Percentiles rank a stretch among this genome's conserved stretches.
These are phyloP conservation scores for Acanthaster planci DNA, from an alignment of 35 echinoderm and acorn worm genomes.

Conservation along the genomic window DNA sequence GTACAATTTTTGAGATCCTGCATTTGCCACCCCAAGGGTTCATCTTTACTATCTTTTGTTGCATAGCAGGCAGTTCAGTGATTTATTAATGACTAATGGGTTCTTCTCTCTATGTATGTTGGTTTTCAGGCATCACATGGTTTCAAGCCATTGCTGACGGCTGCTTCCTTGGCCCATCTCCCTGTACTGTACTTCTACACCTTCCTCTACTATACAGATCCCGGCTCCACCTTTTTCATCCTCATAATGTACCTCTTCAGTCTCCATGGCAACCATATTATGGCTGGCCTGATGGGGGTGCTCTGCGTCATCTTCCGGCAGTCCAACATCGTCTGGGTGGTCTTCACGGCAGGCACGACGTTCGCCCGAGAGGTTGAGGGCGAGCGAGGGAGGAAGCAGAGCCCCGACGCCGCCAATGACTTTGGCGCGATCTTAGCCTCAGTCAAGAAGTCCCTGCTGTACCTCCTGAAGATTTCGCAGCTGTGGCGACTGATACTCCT, in stretches of 20 bases:
- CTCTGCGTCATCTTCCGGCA: conserved; percentile 87
- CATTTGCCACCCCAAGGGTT: too few relatives aligned
- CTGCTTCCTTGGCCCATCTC: conserved; percentile 62
- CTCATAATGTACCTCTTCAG: conserved; percentile 81
- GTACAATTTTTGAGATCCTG: too few relatives aligned
- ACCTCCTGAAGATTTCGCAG: conserved; percentile 56
- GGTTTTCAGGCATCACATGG: conserved; percentile 39
- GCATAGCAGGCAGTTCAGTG: too few relatives aligned
- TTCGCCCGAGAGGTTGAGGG: conserved; percentile 64
- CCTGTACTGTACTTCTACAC: conserved; percentile 91
- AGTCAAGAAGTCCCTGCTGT: conserved; percentile 43
- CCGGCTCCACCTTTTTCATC: conserved; percentile 92
- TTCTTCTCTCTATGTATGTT: conserved; percentile 36
- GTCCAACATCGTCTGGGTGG: conserved; percentile 96
- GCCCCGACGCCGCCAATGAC: conserved; percentile 29
- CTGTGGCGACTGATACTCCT: conserved; percentile 36
- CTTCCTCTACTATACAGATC: conserved; percentile 96
- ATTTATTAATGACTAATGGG: too few relatives aligned
- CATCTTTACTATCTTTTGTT: too few relatives aligned
- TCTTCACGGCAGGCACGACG: conserved; percentile 79
- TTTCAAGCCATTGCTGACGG: conserved; percentile 52
- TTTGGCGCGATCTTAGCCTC: conserved; percentile 35
- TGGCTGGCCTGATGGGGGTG: conserved; percentile 63
- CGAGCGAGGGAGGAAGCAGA: conserved; percentile 37
- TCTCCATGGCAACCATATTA: conserved; percentile 74